Conservation (phyloP, 64 coral and sea anemone species). For the Astreopora myriophthalma region DNA sequence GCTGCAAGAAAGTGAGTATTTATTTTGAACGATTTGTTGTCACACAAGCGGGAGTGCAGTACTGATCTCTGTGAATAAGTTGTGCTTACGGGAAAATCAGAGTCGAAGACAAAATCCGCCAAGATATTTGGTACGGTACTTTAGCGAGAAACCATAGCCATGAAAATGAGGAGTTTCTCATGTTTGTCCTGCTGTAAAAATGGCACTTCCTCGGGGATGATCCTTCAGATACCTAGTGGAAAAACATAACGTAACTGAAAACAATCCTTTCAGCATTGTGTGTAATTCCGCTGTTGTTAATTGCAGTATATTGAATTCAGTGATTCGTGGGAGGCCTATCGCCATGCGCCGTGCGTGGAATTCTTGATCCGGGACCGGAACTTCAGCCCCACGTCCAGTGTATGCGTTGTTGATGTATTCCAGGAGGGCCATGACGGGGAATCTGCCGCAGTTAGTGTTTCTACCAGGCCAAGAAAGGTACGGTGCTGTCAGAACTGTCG, state of each 20-base stretch:
- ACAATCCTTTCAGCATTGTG: too few species aligned
- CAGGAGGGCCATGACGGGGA: conserved; percentile 45
- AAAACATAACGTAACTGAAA: too few species aligned
- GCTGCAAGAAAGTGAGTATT: conserved; percentile 25
- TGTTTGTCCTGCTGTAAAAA: too few species aligned
- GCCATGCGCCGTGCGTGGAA: conserved; percentile 12
- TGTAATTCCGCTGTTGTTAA: neutral
- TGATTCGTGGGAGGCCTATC: conserved; percentile 42
- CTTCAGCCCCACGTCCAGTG: conserved; percentile 21
- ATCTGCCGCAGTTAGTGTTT: conserved; percentile 31
- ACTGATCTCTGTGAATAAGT: too few species aligned
- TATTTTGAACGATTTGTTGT: neutral
- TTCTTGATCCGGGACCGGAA: conserved; percentile 43
- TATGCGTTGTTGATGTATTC: conserved; percentile 41
- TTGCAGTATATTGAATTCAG: conserved; percentile 47
- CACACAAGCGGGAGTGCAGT: neutral
- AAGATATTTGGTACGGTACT: too few species aligned
- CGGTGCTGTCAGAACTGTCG: neutral
- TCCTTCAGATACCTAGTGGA: too few species aligned
- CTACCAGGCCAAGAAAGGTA: conserved; percentile 55
- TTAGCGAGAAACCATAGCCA: too few species aligned
- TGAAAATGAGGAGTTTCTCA: too few species aligned
- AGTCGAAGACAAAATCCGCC: too few species aligned
- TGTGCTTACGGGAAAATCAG: too few species aligned
- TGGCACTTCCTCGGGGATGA: too few species aligned